phyloP scores from a whole-genome alignment of 2,113 vertebrate genomes.

The Phoenicopterus ruber region DNA sequence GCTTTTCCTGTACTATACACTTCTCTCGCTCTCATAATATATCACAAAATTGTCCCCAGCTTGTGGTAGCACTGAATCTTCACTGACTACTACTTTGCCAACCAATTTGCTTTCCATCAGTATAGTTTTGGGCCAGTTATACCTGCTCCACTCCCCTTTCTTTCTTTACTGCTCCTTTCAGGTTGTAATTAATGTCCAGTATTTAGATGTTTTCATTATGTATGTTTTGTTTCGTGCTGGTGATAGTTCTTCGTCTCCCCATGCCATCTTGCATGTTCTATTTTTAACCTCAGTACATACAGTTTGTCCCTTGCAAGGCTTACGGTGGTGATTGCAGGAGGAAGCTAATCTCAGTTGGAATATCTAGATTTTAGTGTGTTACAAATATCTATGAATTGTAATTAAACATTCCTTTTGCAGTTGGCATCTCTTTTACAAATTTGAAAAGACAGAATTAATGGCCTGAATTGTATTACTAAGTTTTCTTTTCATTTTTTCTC shows the following conservation, averaged over 20 bases:
- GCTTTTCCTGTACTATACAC: not conserved
- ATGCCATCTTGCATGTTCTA: not conserved
- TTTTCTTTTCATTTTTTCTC: not conserved
- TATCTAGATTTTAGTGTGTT: not conserved
- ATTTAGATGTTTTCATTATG: not conserved
- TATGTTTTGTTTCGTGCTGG: not conserved
- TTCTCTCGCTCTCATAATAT: not conserved
- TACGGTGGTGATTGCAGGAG: not conserved
- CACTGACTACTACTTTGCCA: not conserved
- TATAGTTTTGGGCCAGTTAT: not conserved
- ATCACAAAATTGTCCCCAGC: not conserved
- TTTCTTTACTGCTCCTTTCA: not conserved
- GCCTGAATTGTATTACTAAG: not conserved
- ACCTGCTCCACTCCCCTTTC: not conserved
- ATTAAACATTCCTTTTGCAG: not conserved
- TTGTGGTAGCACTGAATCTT: not conserved
- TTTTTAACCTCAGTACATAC: rapidly evolving
- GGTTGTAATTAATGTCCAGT: not conserved
- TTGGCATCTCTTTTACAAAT: not conserved
- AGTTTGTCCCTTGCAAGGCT: not conserved
- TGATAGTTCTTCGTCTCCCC: not conserved
- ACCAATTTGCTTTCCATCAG: rapidly evolving
- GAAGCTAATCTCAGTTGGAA: not conserved
- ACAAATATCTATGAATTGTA: not conserved
- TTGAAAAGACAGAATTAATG: not conserved